phyloP scores from a whole-genome alignment of 2,888 invertebrate genomes.

The Periphyllus acericola region DNA sequence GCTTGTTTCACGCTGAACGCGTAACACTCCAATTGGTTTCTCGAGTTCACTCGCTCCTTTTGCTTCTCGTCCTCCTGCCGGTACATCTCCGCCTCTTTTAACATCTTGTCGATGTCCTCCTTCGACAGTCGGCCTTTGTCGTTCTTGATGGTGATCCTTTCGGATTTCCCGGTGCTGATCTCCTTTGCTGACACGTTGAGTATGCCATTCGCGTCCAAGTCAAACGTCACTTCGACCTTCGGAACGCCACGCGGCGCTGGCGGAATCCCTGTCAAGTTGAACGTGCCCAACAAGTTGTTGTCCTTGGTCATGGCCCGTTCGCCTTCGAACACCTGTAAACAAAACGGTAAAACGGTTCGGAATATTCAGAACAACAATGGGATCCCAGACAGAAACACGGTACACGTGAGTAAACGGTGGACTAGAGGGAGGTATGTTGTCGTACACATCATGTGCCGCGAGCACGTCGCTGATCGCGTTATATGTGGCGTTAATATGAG shows the following conservation, averaged over 20 bases:
- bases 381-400: no score
- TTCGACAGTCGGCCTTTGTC: constrained; percentile 69
- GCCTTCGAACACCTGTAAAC: constrained; percentile 67
- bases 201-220: constrained; percentile 69
- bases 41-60: constrained; percentile 67
- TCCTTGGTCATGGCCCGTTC: constrained; percentile 74
- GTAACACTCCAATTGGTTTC: constrained; percentile 69
- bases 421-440: no score
- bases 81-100: constrained; percentile 67
- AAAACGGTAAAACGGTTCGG: no score
- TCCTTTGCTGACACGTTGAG: constrained; percentile 68
- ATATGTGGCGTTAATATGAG: no score
- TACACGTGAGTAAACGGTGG: no score
- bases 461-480: no score
- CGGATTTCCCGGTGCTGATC: constrained; percentile 68
- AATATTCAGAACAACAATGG: no score
- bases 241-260: constrained; percentile 85
- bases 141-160: constrained; percentile 69
- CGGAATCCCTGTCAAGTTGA: constrained; percentile 68
- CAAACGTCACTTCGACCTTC: constrained; percentile 84
- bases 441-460: no score
- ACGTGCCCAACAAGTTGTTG: constrained; percentile 75
- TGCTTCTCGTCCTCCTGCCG: constrained; percentile 67
- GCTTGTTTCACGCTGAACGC: constrained; percentile 67
- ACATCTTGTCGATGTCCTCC: constrained; percentile 69